These are phyloP conservation scores for Eulimnadia texana DNA, from an alignment of 1,140 invertebrate species.

Conservation along the genomic window DNA sequence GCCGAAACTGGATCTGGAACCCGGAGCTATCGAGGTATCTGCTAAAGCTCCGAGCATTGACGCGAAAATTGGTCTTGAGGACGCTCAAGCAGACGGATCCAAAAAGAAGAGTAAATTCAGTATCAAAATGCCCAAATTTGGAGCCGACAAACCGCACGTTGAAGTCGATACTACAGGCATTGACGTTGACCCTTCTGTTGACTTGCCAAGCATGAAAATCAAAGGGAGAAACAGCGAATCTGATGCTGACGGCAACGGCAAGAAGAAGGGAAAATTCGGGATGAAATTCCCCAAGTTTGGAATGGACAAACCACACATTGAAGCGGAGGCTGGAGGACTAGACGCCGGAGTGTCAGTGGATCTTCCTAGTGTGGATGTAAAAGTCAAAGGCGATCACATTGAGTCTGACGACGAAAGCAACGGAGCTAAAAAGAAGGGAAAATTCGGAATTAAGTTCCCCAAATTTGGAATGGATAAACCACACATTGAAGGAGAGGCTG, in stretches of 20 bases:
- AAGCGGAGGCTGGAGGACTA: no score
- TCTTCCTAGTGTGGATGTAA: neutral
- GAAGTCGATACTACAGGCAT: neutral
- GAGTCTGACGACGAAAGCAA: neutral
- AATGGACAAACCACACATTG: neutral
- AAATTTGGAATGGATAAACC: slow-evolving; percentile 7
- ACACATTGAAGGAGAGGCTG: neutral
- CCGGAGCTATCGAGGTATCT: neutral
- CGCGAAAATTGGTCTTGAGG: neutral
- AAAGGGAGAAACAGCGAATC: neutral
- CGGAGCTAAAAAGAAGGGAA: neutral
- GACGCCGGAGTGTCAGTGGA: neutral
- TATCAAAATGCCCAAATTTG: slow-evolving; percentile 10
- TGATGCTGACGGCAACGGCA: neutral
- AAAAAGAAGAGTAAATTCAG: slow-evolving; percentile 8
- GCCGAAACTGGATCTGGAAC: neutral
- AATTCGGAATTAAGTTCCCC: slow-evolving; percentile 12
- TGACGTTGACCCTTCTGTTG: neutral
- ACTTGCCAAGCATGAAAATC: neutral
- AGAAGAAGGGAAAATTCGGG: slow-evolving; percentile 8
- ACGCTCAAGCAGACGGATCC: neutral
- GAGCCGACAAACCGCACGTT: neutral
- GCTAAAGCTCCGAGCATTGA: neutral
- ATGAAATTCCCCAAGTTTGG: slow-evolving; percentile 12
- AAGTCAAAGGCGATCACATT: neutral